These are phyloP conservation scores for Baronia brevicornis DNA, from an alignment of 2,888 invertebrate genomes.

Conservation along the genomic window DNA sequence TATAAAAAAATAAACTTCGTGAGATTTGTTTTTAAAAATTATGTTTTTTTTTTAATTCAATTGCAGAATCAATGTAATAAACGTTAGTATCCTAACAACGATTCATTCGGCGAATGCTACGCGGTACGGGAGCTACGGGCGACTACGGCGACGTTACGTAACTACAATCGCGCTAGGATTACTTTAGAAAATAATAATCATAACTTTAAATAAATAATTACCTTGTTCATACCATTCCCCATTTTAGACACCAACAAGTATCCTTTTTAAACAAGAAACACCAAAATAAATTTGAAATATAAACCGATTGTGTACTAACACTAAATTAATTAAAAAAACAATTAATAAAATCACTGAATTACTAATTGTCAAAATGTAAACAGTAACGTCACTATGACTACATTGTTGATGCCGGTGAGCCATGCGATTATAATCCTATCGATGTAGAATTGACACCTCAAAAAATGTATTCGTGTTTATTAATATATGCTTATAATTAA, in stretches of 20 bases:
- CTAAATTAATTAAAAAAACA: slow-evolving; percentile 35
- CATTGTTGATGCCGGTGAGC: slow-evolving; percentile 66
- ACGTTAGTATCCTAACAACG: too few species aligned
- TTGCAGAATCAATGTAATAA: too few species aligned
- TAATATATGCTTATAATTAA: slow-evolving; percentile 2
- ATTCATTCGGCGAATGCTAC: slow-evolving; percentile 9
- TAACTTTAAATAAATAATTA: slow-evolving; percentile 45
- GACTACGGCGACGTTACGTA: slow-evolving; percentile 34
- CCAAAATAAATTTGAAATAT: slow-evolving; percentile 34
- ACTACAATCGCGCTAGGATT: slow-evolving; percentile 22
- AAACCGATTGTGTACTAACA: slow-evolving; percentile 35
- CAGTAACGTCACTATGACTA: slow-evolving; percentile 69
- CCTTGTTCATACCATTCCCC: slow-evolving; percentile 96
- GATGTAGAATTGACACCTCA: slow-evolving; percentile 35
- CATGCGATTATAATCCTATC: slow-evolving; percentile 41
- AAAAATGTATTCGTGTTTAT: slow-evolving; percentile 29
- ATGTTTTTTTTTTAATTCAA: too few species aligned
- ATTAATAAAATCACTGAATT: slow-evolving; percentile 28
- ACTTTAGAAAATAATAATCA: slow-evolving; percentile 14
- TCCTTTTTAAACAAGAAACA: slow-evolving; percentile 17
- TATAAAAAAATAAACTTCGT: too few species aligned
- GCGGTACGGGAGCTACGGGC: slow-evolving; percentile 20
- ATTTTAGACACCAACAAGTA: slow-evolving; percentile 45
- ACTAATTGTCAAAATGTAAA: slow-evolving; percentile 54
- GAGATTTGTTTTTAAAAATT: too few species aligned